These are phyloP conservation scores for Lagocephalus sceleratus DNA, from an alignment of 2,797 vertebrate species.

Conservation along the genomic window DNA sequence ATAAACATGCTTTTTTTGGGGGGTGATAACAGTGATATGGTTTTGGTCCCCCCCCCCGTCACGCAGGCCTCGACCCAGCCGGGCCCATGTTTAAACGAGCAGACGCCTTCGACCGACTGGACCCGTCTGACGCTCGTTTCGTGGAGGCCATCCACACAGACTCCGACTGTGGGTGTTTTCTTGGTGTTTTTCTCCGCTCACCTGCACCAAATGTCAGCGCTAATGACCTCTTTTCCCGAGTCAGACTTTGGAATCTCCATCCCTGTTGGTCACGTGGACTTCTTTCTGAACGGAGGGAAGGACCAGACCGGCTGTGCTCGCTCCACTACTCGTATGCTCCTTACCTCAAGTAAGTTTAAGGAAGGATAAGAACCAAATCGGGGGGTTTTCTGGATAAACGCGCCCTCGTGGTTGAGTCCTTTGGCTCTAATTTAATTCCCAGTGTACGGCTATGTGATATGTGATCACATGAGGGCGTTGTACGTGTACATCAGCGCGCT, in stretches of 20 bases:
- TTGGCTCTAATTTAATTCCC: slow-evolving; percentile 67
- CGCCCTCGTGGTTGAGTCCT: slow-evolving; percentile 22
- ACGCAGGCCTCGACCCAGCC: slow-evolving; percentile 89
- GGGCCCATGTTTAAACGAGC: slow-evolving; percentile 89
- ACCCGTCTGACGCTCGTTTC: slow-evolving; percentile 89
- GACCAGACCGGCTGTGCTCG: slow-evolving; percentile 89
- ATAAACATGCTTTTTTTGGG: neutral
- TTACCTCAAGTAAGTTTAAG: slow-evolving; percentile 68
- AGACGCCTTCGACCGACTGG: slow-evolving; percentile 83
- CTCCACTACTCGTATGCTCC: slow-evolving; percentile 66
- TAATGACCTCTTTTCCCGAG: neutral
- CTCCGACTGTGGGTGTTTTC: slow-evolving; percentile 83
- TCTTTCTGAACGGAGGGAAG: slow-evolving; percentile 90
- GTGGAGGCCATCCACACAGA: slow-evolving; percentile 96
- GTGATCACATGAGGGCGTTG: slow-evolving; percentile 96
- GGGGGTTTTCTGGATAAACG: neutral
- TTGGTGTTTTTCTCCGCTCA: too few species aligned
- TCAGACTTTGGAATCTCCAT: slow-evolving; percentile 93
- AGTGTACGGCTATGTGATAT: slow-evolving; percentile 91
- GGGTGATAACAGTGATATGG: neutral
- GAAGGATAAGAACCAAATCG: neutral
- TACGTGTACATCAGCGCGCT: slow-evolving; percentile 88
- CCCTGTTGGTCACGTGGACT: slow-evolving; percentile 93
- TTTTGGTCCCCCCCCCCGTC: neutral
- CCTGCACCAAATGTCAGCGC: too few species aligned